Percentiles rank a stretch among this genome's conserved stretches.
phyloP scores from a whole-genome alignment of 1,140 invertebrate species.

The Condylostylus longicornis region DNA sequence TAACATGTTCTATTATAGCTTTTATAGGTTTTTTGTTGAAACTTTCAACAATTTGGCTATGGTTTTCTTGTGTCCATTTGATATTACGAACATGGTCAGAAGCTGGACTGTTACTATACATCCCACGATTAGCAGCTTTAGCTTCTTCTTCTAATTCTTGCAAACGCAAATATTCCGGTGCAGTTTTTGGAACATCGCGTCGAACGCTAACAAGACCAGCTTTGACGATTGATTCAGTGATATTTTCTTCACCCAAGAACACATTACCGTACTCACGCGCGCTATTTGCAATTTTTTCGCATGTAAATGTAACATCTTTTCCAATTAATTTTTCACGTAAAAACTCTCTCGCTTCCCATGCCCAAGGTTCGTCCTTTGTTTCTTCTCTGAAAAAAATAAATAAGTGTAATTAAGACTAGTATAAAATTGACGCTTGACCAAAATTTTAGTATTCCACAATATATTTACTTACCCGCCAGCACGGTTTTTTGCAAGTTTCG shows the following conservation, averaged over 20 bases:
- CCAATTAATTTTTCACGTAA: conserved; percentile 83
- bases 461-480: conserved; percentile 39
- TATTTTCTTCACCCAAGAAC: conserved; percentile 78
- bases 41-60: conserved; percentile 66
- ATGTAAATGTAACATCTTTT: conserved; percentile 67
- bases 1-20: conserved; percentile 87
- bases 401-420: conserved; percentile 1
- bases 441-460: no score
- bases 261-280: conserved; percentile 77
- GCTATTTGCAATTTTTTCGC: conserved; percentile 54
- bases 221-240: conserved; percentile 69
- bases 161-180: conserved; percentile 49
- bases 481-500: conserved; percentile 66
- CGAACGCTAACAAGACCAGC: conserved; percentile 81
- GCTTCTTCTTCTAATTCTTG: conserved; percentile 83
- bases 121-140: conserved; percentile 72
- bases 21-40: conserved; percentile 61
- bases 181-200: conserved; percentile 49
- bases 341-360: conserved; percentile 92
- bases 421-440: no score
- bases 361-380: conserved; percentile 82
- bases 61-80: conserved; percentile 75
- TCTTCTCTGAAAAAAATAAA: conserved; percentile 38
- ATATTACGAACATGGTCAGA: conserved; percentile 67
- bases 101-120: conserved; percentile 46